Evolutionary conservation across 1,140 invertebrate genomes (phyloP), one percentile per base, ranked within the genome.

Genomic region (Drosophila sucinea): DNA sequence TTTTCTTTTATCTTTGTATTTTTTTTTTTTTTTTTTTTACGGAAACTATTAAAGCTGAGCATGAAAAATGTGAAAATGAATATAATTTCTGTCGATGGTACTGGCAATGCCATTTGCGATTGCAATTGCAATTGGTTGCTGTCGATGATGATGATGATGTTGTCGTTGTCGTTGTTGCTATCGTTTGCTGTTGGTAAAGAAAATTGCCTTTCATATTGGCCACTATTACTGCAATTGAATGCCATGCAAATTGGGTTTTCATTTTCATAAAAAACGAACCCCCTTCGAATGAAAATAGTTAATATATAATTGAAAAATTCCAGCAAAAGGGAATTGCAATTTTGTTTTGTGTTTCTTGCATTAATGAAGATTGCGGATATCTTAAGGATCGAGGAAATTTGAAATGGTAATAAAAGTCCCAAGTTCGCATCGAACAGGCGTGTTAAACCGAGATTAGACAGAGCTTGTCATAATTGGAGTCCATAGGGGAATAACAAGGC

Each of bases 31-130:
- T 25, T 55, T 65, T 67, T 72, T 86, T 70, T 71, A 80, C 77
- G 79, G 81, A 85, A 85, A 85, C 81, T 85, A 81, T 85, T 85
- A 78, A 81, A 67, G 64, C 56, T 79, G 75, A 72, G 68, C 75
- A 75, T 79, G 69, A 66, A 82, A 87, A 86, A 86, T 86, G 82
- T 82, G 82, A 86, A 86, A 87, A 87, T 87, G 79, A 82, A 87
- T 73, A 77, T 73, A 86, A 82, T 79, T 79, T 75, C 51, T 27
- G 44, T 51, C 23, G 44, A 51, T 51, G 44, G 27, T 51, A 23
- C n/a, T 51, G 44, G 4, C 51, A 38, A 11, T 71, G 67, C 71
- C 73, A 76, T 76, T 75, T 66, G 70, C 71, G 56, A 54, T 41
- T 38, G 62, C 11, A 27, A 60, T 54, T 74, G 44, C 58, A 29